A percentile compares a stretch with the other conserved stretches of the same genome.
These are phyloP conservation scores for Latheticus oryzae DNA, from an alignment of 2,888 invertebrate species.

Conservation along the genomic window DNA sequence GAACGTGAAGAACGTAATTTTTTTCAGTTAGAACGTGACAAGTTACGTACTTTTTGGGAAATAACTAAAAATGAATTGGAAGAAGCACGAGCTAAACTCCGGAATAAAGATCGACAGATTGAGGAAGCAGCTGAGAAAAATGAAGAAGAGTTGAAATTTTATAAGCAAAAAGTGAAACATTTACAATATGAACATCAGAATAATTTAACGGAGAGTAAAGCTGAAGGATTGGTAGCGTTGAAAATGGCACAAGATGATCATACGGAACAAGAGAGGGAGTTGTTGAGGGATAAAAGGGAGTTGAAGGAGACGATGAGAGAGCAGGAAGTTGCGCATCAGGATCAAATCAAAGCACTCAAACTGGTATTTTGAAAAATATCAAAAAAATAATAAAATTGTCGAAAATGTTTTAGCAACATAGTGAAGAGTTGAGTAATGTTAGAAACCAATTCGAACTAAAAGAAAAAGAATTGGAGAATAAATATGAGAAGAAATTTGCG, in stretches of 20 bases:
- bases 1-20: constrained; percentile 96
- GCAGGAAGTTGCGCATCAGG: constrained; percentile 76
- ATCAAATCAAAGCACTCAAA: constrained; percentile 78
- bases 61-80: constrained; percentile 91
- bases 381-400: constrained; percentile 4
- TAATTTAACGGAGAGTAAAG: constrained; percentile 84
- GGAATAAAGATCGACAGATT: constrained; percentile 87
- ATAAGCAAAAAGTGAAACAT: constrained; percentile 94
- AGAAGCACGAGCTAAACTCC: constrained; percentile 79
- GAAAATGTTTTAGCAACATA: constrained; percentile 57
- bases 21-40: constrained; percentile 95
- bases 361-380: constrained; percentile 64
- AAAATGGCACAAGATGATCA: constrained; percentile 89
- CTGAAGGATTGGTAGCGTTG: constrained; percentile 84
- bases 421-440: constrained; percentile 69
- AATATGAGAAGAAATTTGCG: constrained; percentile 80
- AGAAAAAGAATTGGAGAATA: constrained; percentile 75
- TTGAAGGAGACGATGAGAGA: constrained; percentile 77
- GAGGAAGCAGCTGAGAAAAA: constrained; percentile 90
- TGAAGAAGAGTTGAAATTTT: constrained; percentile 87
- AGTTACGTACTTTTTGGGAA: constrained; percentile 95
- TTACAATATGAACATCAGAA: constrained; percentile 92
- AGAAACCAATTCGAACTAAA: constrained; percentile 75
- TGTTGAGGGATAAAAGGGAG: constrained; percentile 79
- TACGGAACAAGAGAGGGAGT: constrained; percentile 78